Conservation (phyloP, 2,113 vertebrate species). For the Gavia stellata region DNA sequence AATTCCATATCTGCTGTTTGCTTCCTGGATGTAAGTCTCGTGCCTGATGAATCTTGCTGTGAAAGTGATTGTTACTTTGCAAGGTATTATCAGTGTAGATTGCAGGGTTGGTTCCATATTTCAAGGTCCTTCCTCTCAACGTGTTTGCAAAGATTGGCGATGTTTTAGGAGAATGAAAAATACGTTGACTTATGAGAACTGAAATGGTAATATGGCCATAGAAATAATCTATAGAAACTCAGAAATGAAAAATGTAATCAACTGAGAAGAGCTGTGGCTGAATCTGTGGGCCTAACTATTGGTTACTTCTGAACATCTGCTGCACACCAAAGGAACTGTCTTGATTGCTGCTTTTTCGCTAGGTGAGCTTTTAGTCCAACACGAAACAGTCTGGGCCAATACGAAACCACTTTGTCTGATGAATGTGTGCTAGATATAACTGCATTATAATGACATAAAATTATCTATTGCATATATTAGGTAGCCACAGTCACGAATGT, state of each 20-base stretch:
- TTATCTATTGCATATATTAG: neutral
- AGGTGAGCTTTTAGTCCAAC: neutral
- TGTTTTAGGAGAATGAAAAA: neutral
- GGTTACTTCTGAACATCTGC: neutral
- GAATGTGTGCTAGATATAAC: neutral
- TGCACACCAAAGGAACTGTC: fast-evolving
- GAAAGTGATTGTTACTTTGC: neutral
- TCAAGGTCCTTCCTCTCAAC: neutral
- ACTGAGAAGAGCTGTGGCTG: neutral
- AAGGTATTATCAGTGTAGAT: neutral
- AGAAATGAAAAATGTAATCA: neutral
- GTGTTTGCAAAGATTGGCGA: neutral
- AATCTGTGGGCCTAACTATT: neutral
- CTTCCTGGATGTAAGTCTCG: neutral
- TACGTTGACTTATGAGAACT: neutral
- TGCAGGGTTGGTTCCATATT: neutral
- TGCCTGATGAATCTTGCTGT: neutral
- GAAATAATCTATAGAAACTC: neutral
- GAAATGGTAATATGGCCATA: neutral
- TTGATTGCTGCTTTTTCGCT: neutral
- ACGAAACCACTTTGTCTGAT: neutral
- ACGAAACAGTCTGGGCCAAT: neutral
- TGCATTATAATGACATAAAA: neutral
- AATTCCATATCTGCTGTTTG: neutral
- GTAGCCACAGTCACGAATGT: neutral